Conservation (phyloP, 2,113 vertebrate species). For the Gallinago paraguaiae region DNA sequence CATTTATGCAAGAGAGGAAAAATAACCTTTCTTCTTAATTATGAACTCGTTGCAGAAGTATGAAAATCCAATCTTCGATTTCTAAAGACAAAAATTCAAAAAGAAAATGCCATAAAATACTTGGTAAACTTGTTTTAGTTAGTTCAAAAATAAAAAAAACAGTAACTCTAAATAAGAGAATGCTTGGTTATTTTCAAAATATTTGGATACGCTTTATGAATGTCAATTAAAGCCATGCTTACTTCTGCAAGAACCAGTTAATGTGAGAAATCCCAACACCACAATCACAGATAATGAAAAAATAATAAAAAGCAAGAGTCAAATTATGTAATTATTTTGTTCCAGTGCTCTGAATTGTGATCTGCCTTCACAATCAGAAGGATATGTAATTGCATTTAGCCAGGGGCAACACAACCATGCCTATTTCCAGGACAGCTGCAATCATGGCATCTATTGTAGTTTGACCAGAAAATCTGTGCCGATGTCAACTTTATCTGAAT, state of each 20-base stretch:
- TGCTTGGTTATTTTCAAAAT: neutral
- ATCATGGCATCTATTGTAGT: neutral
- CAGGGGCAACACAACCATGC: neutral
- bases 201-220: neutral
- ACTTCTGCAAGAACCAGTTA: neutral
- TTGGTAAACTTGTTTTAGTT: neutral
- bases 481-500: neutral
- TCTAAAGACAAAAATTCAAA: neutral
- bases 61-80: neutral
- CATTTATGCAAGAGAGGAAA: neutral
- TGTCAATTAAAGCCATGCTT: neutral
- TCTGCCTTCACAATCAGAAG: constrained; percentile 11
- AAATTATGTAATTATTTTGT: constrained; percentile 41
- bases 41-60: neutral
- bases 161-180: neutral
- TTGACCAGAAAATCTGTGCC: constrained; percentile 8
- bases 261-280: neutral
- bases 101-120: neutral
- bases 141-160: neutral
- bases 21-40: neutral
- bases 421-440: constrained; percentile 4
- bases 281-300: neutral
- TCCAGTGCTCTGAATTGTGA: neutral
- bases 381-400: constrained; percentile 1
- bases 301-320: neutral